Evolutionary conservation across 2,113 vertebrate genomes (phyloP).

Genomic region (Prunella himalayana): DNA sequence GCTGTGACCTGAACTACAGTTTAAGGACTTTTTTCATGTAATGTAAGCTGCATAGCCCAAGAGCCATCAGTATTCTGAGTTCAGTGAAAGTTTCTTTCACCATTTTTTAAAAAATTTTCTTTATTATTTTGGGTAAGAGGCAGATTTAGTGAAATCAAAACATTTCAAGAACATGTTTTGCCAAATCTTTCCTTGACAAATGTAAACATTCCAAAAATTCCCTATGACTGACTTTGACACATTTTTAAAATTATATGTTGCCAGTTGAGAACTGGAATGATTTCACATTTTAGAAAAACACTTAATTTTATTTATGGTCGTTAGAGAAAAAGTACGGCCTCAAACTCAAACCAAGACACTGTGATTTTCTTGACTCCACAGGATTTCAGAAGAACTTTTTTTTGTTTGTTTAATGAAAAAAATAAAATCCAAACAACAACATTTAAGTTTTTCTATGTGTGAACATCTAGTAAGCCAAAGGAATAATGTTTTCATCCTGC

Average conservation of each 20-base stretch:
- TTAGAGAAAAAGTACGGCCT: neutral
- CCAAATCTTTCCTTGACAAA: neutral
- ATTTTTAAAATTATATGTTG: neutral
- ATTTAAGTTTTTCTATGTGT: neutral
- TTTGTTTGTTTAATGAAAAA: neutral
- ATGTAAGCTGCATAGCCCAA: neutral
- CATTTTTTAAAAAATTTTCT: neutral
- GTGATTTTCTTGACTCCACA: neutral
- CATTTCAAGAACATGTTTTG: neutral
- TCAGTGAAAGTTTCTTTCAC: constrained; percentile 28
- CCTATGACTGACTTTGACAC: neutral
- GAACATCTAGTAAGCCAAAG: neutral
- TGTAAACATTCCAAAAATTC: constrained; percentile 39
- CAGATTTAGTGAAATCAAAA: constrained; percentile 37
- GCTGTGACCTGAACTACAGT: neutral
- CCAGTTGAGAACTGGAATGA: neutral
- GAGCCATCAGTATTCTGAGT: neutral
- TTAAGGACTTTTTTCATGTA: neutral
- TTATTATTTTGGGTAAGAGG: neutral
- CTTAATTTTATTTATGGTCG: neutral
- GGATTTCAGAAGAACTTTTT: neutral
- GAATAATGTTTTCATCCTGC: neutral
- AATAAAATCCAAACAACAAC: too few relatives aligned
- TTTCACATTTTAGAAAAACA: neutral
- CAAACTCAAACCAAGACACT: neutral